phyloP scores from a whole-genome alignment of 2,797 vertebrate species.

The Passerculus sandwichensis region DNA sequence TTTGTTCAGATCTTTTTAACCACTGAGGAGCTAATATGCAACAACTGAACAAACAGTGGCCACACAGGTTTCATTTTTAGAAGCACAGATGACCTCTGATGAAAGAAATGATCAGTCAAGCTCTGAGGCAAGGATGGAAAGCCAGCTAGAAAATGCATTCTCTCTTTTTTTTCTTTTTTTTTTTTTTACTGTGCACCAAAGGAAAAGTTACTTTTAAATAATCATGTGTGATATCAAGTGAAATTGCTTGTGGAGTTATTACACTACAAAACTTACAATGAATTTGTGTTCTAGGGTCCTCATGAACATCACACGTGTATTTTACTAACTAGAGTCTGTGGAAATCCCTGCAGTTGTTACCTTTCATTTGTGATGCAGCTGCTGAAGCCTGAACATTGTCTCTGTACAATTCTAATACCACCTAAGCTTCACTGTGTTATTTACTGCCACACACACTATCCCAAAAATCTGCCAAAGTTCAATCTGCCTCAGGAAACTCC shows the following conservation, averaged over 20 bases:
- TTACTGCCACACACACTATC: background rate
- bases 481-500: background rate
- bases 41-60: conserved; percentile 89
- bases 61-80: conserved; percentile 73
- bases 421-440: background rate
- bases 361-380: background rate
- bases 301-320: background rate
- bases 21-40: conserved; percentile 81
- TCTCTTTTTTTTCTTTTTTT: background rate
- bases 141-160: background rate
- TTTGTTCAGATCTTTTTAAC: conserved; percentile 78
- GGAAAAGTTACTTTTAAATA: background rate
- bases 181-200: background rate
- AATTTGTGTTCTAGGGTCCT: background rate
- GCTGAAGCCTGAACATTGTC: background rate
- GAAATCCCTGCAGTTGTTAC: background rate
- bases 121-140: conserved; percentile 47
- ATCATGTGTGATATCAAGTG: background rate
- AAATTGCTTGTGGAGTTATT: background rate
- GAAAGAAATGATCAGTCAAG: conserved; percentile 66
- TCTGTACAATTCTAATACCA: background rate
- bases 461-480: background rate
- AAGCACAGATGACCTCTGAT: conserved; percentile 68
- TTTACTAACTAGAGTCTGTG: background rate
- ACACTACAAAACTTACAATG: background rate